Base-by-base conservation (phyloP, 2,888 invertebrate genomes). In the Drosophila peninsularis region DNA sequence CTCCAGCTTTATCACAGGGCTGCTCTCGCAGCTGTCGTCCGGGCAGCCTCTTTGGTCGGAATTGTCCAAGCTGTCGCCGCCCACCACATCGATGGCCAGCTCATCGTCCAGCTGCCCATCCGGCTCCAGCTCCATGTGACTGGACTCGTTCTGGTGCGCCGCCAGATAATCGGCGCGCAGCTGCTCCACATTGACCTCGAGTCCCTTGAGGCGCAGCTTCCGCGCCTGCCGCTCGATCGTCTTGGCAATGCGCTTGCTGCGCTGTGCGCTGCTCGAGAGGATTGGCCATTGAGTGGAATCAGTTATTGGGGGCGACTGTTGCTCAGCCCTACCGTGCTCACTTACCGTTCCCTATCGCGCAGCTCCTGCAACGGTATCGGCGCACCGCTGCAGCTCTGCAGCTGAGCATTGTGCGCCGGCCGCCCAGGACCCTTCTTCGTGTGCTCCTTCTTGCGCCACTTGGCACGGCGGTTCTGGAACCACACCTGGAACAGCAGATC, bases 381-480 rank as follows among this genome's bases (percentile, higher is more conserved):
- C 80, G 98, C 98, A 0, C 98, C 98, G 77, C 97, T 97, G 93
- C 98, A 98, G 64, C 97, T 97, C 92, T 98, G 98, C 0, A 98
- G 98, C 92, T 98, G 98, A 3, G 98, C 98, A 93, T 98, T 99
- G 93, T 98, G 98, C 2, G 98, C 98, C 19, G 98, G 98, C 91
- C 98, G 95, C 0, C 98, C 98, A 0, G 98, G 98, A 3, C 98
- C 98, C 91, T 99, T 99, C 93, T 98, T 98, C 57, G 98, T 98
- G 93, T 99, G 98, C 92, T 99, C 99, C 93, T 98, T 98, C 93
- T 99, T 99, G 62, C 99, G 95, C 98, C 99, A 99, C 92, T 99
- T 99, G 34, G 99, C 99, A 47, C 99, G 94, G 2, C 99, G 95
- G 93, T 99, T 99, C 93, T 99, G 99, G 93, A 99, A 99, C 99